A percentile compares a stretch with the other conserved stretches of the same genome.
Conservation (phyloP, 2,113 vertebrate species). For the Amblyopsis rosae region DNA sequence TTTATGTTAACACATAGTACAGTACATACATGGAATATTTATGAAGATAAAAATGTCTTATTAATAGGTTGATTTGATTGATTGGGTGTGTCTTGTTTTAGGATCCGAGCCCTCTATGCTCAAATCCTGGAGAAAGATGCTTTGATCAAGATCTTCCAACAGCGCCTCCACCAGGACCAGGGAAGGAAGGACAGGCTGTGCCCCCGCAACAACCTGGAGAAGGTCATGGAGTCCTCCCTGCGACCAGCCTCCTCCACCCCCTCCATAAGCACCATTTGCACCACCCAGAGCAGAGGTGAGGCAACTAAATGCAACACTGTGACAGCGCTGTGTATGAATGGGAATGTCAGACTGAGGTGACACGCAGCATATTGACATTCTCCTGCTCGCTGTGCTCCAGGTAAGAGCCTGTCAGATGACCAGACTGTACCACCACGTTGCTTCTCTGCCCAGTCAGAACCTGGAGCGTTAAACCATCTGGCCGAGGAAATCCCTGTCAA, state of each 20-base stretch:
- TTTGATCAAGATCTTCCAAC: constrained; percentile 93
- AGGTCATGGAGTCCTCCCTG: constrained; percentile 60
- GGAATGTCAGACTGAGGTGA: too few relatives aligned
- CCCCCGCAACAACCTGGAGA: constrained; percentile 39
- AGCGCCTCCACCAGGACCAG: constrained; percentile 87
- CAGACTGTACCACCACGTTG: constrained; percentile 52
- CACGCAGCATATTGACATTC: constrained; percentile 11
- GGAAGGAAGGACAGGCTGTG: constrained; percentile 67
- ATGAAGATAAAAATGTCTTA: neutral
- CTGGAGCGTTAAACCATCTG: constrained; percentile 69
- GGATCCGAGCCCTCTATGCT: constrained; percentile 91
- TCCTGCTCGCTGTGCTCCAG: constrained; percentile 53
- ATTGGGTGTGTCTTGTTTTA: constrained; percentile 39
- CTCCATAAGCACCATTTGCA: constrained; percentile 71
- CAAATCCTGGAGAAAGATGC: constrained; percentile 98
- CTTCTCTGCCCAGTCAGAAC: constrained; percentile 65
- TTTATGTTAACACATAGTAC: too few relatives aligned
- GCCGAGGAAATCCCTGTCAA: constrained; percentile 47
- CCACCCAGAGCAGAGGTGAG: constrained; percentile 66
- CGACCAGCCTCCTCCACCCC: constrained; percentile 89
- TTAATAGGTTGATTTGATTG: neutral
- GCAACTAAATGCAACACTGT: neutral
- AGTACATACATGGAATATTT: too few relatives aligned
- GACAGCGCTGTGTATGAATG: too few relatives aligned
- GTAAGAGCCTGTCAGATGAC: constrained; percentile 78